Percentiles rank a stretch among this genome's conserved stretches.
Conservation (phyloP, 2,797 vertebrate species). For the Leucoraja ocellata region DNA sequence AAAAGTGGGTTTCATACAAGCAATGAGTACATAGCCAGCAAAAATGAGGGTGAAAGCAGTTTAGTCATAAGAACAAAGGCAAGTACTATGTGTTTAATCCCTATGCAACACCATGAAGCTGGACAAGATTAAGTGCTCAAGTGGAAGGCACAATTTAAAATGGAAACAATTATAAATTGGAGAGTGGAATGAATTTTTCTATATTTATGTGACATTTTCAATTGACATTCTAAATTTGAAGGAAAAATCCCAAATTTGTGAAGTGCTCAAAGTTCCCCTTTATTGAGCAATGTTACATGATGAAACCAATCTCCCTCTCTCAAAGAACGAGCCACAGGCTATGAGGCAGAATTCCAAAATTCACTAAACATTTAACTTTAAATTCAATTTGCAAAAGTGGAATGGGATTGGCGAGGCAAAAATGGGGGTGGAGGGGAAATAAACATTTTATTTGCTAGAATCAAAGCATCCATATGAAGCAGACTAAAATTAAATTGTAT, state of each 20-base stretch:
- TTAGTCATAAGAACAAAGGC: too few species aligned
- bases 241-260: not conserved
- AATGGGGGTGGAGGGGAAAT: not conserved
- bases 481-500: not conserved
- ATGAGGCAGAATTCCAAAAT: not conserved
- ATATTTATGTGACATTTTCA: conserved; percentile 6
- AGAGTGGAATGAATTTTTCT: not conserved
- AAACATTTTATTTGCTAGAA: not conserved
- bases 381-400: not conserved
- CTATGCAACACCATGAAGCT: not conserved
- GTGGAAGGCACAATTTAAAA: not conserved
- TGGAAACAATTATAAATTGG: not conserved
- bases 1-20: too few species aligned
- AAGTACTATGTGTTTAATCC: not conserved
- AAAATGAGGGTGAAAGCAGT: too few species aligned
- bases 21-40: too few species aligned
- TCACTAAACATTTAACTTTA: not conserved
- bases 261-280: not conserved
- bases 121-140: not conserved
- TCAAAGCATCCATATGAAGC: not conserved
- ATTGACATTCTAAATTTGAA: not conserved
- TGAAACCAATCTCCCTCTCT: not conserved
- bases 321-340: not conserved
- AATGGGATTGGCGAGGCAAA: not conserved
- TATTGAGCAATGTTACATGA: too few species aligned